These are phyloP conservation scores for Keiferia lycopersicella DNA, from an alignment of 2,888 invertebrate species.

Conservation along the genomic window DNA sequence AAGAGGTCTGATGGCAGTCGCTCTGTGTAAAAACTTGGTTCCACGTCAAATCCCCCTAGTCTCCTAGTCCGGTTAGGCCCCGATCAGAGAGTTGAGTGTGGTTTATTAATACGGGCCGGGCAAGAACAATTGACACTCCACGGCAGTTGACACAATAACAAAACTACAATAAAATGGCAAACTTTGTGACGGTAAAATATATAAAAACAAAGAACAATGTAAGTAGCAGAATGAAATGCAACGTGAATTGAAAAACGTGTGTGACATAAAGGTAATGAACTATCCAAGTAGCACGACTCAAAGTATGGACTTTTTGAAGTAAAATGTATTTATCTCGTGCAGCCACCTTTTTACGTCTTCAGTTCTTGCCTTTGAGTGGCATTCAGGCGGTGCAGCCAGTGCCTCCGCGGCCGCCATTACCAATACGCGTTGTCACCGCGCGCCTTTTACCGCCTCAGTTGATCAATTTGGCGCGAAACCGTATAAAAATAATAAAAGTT, in stretches of 20 bases:
- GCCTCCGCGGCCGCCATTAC: background rate
- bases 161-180: too few species aligned
- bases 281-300: background rate
- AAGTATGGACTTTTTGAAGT: background rate
- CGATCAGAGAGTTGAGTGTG: too few species aligned
- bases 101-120: too few species aligned
- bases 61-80: too few species aligned
- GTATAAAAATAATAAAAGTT: background rate
- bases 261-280: background rate
- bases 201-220: too few species aligned
- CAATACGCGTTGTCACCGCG: constrained; percentile 1
- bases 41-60: too few species aligned
- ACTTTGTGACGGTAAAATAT: too few species aligned
- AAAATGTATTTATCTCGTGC: constrained; percentile 5
- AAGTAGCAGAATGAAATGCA: too few species aligned
- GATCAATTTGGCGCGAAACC: constrained; percentile 1
- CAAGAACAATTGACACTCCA: too few species aligned
- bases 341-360: background rate
- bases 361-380: background rate
- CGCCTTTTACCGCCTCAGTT: background rate
- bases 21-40: too few species aligned
- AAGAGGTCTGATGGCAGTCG: too few species aligned
- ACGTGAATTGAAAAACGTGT: background rate
- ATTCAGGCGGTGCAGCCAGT: constrained; percentile 11
- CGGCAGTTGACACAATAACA: too few species aligned